phyloP scores from a whole-genome alignment of 2,797 vertebrate species.

The Pipistrellus pipistrellus region DNA sequence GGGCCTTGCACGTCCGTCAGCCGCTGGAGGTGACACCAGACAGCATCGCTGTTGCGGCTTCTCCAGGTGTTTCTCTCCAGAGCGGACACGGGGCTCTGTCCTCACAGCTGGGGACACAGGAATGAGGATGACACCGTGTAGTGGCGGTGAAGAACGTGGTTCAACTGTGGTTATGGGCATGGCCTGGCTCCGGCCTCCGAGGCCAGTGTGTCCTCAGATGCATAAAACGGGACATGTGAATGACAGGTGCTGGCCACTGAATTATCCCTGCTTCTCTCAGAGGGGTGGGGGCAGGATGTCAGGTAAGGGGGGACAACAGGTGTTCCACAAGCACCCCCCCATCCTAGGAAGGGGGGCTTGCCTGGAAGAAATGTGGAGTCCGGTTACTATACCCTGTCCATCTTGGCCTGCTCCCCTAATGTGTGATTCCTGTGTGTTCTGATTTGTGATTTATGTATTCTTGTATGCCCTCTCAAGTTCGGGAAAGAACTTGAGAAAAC shows the following conservation, averaged over 20 bases:
- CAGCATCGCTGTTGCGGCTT: rapidly evolving
- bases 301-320: background rate
- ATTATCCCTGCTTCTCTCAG: background rate
- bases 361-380: background rate
- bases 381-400: background rate
- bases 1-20: background rate
- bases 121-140: rapidly evolving
- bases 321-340: background rate
- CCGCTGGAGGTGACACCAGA: background rate
- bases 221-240: background rate
- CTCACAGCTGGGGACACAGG: background rate
- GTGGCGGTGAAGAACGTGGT: background rate
- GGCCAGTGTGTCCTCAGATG: background rate
- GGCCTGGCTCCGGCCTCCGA: background rate
- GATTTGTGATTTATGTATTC: background rate
- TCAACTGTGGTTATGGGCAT: background rate
- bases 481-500: too few relatives aligned
- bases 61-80: background rate
- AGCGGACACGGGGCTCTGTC: background rate
- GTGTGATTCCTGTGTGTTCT: background rate
- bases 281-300: background rate
- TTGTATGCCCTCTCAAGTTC: background rate
- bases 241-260: background rate
- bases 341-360: background rate
- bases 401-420: background rate